Percentiles rank a stretch among this genome's conserved stretches.
Evolutionary conservation across 2,113 vertebrate species (phyloP).

Genomic region (Alosa alosa): DNA sequence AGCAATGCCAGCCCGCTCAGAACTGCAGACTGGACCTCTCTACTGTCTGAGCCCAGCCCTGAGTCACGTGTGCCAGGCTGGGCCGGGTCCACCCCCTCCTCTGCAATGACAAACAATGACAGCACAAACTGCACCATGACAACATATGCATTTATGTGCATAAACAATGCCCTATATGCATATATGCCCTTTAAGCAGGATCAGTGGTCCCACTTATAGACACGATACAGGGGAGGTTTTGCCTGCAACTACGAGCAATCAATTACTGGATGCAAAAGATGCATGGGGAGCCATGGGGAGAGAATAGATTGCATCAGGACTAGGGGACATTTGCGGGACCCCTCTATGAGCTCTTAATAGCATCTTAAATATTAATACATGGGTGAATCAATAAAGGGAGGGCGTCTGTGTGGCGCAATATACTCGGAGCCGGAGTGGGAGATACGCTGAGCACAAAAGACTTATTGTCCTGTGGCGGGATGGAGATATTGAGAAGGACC

Average conservation of each 20-base stretch:
- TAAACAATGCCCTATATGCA: background rate
- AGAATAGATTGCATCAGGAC: background rate
- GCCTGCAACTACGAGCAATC: background rate
- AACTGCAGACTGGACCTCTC: background rate
- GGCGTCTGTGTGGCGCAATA: background rate
- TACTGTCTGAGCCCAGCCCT: background rate
- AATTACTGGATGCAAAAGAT: background rate
- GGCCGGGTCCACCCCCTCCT: no score
- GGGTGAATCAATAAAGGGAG: constrained; percentile 14
- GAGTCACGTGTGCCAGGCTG: no score
- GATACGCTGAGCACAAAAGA: background rate
- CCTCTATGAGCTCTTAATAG: background rate
- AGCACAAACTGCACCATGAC: background rate
- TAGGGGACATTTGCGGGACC: background rate
- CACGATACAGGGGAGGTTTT: background rate
- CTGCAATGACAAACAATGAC: background rate
- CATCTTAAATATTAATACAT: constrained; percentile 28
- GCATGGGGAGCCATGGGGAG: background rate
- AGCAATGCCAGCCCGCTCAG: background rate
- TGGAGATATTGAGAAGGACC: background rate
- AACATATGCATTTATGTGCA: background rate
- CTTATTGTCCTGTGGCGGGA: background rate
- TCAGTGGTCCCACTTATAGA: background rate
- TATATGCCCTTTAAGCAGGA: background rate
- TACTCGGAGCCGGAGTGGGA: background rate